Conservation (phyloP, 2,113 vertebrate genomes). For the Anoura caudifer region DNA sequence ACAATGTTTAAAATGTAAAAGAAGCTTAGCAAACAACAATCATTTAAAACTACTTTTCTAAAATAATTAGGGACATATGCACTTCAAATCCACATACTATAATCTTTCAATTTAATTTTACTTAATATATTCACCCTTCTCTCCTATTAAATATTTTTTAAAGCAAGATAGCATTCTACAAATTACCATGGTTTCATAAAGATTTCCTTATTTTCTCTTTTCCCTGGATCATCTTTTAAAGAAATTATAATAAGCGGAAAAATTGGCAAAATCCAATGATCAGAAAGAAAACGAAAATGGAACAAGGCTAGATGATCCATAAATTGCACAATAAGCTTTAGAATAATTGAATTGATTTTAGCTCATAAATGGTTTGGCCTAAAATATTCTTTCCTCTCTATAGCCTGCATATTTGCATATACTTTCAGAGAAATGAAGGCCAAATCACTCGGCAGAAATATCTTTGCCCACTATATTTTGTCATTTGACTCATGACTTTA, state of each 20-base stretch:
- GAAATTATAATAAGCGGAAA: slow-evolving; percentile 25
- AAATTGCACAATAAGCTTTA: background rate
- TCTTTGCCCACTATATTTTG: background rate
- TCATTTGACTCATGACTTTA: background rate
- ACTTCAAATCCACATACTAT: background rate
- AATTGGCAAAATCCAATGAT: slow-evolving; percentile 25
- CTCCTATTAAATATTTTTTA: background rate
- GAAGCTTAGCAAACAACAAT: background rate
- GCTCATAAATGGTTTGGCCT: slow-evolving; percentile 5
- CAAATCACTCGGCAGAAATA: slow-evolving; percentile 8
- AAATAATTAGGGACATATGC: background rate
- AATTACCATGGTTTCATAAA: background rate
- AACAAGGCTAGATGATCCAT: background rate
- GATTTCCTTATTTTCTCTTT: background rate
- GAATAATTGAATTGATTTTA: slow-evolving; percentile 34
- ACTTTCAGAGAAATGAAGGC: slow-evolving; percentile 9
- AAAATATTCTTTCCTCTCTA: background rate
- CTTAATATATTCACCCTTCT: background rate
- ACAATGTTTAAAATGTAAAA: background rate
- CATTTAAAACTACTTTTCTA: background rate
- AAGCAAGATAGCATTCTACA: background rate
- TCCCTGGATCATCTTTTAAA: background rate
- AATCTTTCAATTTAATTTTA: slow-evolving; percentile 32
- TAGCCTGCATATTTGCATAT: background rate
- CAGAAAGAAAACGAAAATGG: slow-evolving; percentile 18